phyloP scores from a whole-genome alignment of 2,113 vertebrate genomes.

The Paramisgurnus dabryanus region DNA sequence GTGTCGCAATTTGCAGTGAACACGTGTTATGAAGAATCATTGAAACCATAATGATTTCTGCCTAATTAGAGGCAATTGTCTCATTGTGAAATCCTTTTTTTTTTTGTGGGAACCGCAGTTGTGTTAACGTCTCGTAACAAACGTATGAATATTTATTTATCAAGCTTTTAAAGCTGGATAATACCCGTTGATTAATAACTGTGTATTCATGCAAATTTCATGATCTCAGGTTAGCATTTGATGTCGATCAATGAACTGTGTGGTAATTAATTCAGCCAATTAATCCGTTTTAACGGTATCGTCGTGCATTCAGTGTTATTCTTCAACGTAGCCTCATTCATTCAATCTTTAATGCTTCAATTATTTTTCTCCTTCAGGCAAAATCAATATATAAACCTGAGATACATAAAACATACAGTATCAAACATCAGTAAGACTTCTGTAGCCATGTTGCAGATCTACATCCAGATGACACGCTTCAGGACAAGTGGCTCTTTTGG shows the following conservation, averaged over 20 bases:
- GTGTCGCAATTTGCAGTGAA: background rate
- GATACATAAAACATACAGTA: background rate
- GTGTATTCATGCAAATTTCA: conserved; percentile 58
- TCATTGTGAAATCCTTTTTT: background rate
- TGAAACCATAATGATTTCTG: background rate
- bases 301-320: conserved; percentile 11
- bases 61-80: background rate
- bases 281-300: conserved; percentile 46
- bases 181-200: conserved; percentile 67
- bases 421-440: background rate
- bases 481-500: background rate
- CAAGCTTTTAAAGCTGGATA: conserved; percentile 60
- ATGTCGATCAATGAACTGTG: conserved; percentile 44
- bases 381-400: conserved; percentile 27
- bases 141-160: conserved; percentile 41
- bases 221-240: conserved; percentile 58
- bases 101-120: background rate
- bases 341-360: conserved; percentile 38
- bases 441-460: no score
- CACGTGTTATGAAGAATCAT: background rate
- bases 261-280: conserved; percentile 52
- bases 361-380: conserved; percentile 23
- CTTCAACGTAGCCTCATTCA: conserved; percentile 5
- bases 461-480: background rate
- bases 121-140: background rate